Evolutionary conservation across 2,888 invertebrate species (phyloP).

Genomic region (Lydus trimaculatus): DNA sequence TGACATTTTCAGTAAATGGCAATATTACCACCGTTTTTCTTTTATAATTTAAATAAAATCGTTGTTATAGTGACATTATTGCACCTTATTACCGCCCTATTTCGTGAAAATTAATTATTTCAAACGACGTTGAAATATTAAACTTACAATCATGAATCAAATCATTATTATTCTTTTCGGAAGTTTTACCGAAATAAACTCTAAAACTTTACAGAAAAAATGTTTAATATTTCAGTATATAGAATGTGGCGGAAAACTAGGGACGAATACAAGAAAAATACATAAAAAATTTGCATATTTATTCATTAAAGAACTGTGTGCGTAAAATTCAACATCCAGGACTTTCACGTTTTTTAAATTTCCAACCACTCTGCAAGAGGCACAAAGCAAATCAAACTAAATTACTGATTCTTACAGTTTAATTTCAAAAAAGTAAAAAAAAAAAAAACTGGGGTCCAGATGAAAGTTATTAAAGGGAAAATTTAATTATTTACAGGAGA

Average conservation of each 20-base stretch:
- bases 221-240: background rate
- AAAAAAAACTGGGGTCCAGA: background rate
- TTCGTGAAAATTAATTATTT: slow-evolving; percentile 28
- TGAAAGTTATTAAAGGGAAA: background rate
- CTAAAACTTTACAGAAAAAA: no score
- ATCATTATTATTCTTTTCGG: background rate
- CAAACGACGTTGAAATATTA: slow-evolving; percentile 24
- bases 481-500: background rate
- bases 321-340: no score
- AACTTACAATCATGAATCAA: slow-evolving; percentile 10
- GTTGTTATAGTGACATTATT: background rate
- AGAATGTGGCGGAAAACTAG: background rate
- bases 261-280: background rate
- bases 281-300: background rate
- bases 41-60: background rate
- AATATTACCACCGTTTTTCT: background rate
- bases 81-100: background rate
- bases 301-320: background rate
- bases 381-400: no score
- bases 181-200: no score
- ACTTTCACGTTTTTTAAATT: no score
- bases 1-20: background rate
- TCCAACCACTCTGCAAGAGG: no score
- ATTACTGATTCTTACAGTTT: background rate
- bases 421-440: background rate